These are phyloP conservation scores for Antheraea yamamai DNA, from an alignment of 2,888 invertebrate genomes.

Conservation along the genomic window DNA sequence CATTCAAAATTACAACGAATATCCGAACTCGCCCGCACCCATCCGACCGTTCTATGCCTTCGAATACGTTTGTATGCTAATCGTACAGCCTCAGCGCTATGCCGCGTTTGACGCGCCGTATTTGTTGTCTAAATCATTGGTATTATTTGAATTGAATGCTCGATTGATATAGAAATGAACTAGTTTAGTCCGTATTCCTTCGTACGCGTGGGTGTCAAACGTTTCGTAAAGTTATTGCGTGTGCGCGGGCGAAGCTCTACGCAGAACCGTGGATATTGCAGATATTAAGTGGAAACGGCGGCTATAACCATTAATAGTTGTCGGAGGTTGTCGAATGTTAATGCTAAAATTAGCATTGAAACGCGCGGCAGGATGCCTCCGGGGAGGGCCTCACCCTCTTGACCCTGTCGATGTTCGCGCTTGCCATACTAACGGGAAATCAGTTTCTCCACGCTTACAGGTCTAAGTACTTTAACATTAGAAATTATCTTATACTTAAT, in stretches of 20 bases:
- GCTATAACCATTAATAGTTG: conserved; percentile 77
- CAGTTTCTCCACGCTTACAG: conserved; percentile 60
- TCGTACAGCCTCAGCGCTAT: conserved; percentile 75
- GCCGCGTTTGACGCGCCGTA: conserved; percentile 72
- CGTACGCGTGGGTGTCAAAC: conserved; percentile 66
- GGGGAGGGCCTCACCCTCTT: conserved; percentile 73
- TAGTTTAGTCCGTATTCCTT: conserved; percentile 70
- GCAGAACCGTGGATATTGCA: conserved; percentile 33
- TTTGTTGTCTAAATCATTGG: conserved; percentile 79
- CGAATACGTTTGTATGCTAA: conserved; percentile 80
- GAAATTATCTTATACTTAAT: conserved; percentile 50
- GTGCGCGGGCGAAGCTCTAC: conserved; percentile 57
- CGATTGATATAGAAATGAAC: conserved; percentile 77
- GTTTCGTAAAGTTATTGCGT: conserved; percentile 73
- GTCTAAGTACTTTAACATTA: conserved; percentile 47
- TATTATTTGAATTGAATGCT: conserved; percentile 81
- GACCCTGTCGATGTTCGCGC: conserved; percentile 76
- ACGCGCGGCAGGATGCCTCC: conserved; percentile 69
- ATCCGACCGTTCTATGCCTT: conserved; percentile 66
- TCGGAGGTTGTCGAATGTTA: conserved; percentile 70
- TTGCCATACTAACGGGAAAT: conserved; percentile 74
- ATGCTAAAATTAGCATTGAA: conserved; percentile 77
- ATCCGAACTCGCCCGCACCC: conserved; percentile 75
- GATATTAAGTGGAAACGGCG: conserved; percentile 66
- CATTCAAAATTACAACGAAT: conserved; percentile 81